Base-by-base conservation (phyloP, 1,140 invertebrate genomes). In the Drosophila mojavensis region DNA sequence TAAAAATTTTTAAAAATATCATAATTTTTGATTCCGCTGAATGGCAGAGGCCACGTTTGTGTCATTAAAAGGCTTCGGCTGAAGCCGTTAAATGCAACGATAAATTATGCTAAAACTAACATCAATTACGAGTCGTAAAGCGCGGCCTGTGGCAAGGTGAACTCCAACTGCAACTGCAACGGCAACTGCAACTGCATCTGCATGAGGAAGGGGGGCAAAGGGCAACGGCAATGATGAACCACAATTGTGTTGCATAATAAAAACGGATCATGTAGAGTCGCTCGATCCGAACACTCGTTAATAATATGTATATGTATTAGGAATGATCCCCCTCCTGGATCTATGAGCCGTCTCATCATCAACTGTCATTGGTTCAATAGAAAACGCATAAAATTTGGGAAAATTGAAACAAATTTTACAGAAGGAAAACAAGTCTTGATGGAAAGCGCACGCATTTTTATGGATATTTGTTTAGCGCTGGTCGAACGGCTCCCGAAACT, bases 1-100 rank as follows among this genome's bases (percentile, higher is more conserved):
- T 89, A 89, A 89, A 89, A 89, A 81, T 89, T 80, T 89, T 89
- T 64, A 89, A 88, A 88, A 88, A 88, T 89, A 89, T 89, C 84
- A 89, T 89, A 89, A 89, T 89, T 89, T 89, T 89, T 78, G 65
- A 78, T 85, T 89, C 68, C 71, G 65, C 36, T 47, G 80, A 89
- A 89, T 73, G 66, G 54, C 33, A 7, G 36, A 39, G 65, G 48
- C 67, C 63, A 63, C 50, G 43, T 69, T 63, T 53, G 33, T 47
- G 84, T 65, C 78, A 89, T 89, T 84, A 89, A 89, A 89, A 84
- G 84, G 78, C 36, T 89, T 89, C 77, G 75, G 84, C 89, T 89
- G 84, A 89, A 89, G 77, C 84, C 78, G 78, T 89, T 81, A 89
- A 89, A 89, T 74, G 78, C 48, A 75, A 58, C 84, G 75, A 89